A percentile compares a stretch with the other conserved stretches of the same genome.
These are phyloP conservation scores for Oophaga sylvatica DNA, from an alignment of 2,797 vertebrate species.

Conservation along the genomic window DNA sequence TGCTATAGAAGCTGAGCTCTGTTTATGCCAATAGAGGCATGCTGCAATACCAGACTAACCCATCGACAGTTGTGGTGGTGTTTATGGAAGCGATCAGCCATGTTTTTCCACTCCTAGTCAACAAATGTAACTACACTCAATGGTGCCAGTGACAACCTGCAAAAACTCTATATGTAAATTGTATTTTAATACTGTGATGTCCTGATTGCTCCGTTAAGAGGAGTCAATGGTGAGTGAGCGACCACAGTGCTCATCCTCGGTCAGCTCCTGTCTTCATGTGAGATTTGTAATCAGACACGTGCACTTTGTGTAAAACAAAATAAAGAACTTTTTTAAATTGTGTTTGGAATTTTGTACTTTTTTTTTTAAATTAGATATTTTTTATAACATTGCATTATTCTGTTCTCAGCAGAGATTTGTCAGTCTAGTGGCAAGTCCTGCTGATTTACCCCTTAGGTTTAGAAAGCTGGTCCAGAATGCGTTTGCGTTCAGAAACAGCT, in stretches of 20 bases:
- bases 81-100: neutral
- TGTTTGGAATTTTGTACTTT: neutral
- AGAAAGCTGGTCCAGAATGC: too few species aligned
- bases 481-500: too few species aligned
- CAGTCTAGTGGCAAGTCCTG: too few species aligned
- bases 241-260: neutral
- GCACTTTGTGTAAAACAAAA: constrained; percentile 54
- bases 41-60: neutral
- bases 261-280: constrained; percentile 17
- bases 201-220: neutral
- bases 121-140: neutral
- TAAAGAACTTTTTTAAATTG: constrained; percentile 48
- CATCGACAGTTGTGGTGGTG: neutral
- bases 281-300: constrained; percentile 30
- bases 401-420: too few species aligned
- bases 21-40: too few species aligned
- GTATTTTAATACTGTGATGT: neutral
- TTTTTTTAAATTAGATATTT: neutral
- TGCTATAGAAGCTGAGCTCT: neutral
- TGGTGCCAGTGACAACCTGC: neutral
- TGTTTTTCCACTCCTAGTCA: neutral
- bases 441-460: too few species aligned
- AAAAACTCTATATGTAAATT: neutral
- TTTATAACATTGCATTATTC: neutral
- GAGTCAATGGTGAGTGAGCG: neutral